Evolutionary conservation across 2,888 invertebrate genomes (phyloP).

Genomic region (Unio pictorum): DNA sequence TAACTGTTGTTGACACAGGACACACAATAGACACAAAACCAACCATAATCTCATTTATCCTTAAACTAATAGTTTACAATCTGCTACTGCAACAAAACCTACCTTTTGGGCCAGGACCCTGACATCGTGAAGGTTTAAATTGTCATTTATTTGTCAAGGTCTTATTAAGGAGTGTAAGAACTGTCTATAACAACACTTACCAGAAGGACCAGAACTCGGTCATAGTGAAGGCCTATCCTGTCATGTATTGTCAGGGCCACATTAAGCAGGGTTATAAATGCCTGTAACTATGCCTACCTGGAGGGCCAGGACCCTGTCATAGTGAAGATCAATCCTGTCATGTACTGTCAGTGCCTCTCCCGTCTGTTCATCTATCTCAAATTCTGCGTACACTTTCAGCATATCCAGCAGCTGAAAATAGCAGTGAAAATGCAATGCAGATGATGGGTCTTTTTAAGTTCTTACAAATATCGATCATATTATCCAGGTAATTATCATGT

Average conservation of each 20-base stretch:
- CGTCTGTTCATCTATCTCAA: slow-evolving; percentile 97
- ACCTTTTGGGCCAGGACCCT: slow-evolving; percentile 85
- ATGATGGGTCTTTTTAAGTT: too few species aligned
- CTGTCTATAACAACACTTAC: slow-evolving; percentile 29
- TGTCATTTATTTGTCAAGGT: slow-evolving; percentile 84
- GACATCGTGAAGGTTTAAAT: slow-evolving; percentile 93
- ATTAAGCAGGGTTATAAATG: too few species aligned
- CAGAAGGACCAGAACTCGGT: slow-evolving; percentile 87
- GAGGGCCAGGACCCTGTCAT: slow-evolving; percentile 90
- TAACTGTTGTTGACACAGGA: too few species aligned
- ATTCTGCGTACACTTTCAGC: slow-evolving; percentile 95
- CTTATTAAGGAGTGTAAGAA: too few species aligned
- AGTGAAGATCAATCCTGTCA: slow-evolving; percentile 94
- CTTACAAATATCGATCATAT: too few species aligned
- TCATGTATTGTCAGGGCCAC: slow-evolving; percentile 90
- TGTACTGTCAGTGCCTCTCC: slow-evolving; percentile 95
- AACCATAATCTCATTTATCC: too few species aligned
- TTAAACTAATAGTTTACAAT: too few species aligned
- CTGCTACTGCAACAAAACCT: too few species aligned
- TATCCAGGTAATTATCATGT: too few species aligned
- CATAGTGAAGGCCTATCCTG: slow-evolving; percentile 94
- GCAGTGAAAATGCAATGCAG: background rate
- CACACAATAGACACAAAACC: too few species aligned
- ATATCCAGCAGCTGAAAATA: slow-evolving; percentile 88
- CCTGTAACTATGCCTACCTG: slow-evolving; percentile 53